Base-by-base conservation (phyloP, 2,113 vertebrate genomes). In the Chionis minor region DNA sequence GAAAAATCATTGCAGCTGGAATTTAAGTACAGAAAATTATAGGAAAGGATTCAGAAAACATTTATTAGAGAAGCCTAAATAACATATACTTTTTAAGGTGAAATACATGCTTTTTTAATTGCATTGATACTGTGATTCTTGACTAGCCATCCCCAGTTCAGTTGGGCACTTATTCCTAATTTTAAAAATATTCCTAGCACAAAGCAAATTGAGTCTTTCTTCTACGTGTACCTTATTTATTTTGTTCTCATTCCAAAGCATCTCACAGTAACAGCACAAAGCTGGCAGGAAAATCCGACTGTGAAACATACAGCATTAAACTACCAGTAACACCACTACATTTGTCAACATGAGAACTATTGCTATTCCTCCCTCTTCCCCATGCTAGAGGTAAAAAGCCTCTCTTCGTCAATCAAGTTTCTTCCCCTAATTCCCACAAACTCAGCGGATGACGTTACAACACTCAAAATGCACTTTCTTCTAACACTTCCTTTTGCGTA, bases 1-100 rank as follows among this genome's bases (percentile, higher is more conserved):
- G 88, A 96, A 97, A 96, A 96, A 96, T 91, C 18, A 95, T 49
- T 72, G 45, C 22, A 77, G 27, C 3, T 88, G 27, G 32, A 86
- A 85, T 72, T 93, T 27, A 67, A 75, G 52, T 16, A 81, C 18
- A 75, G 42, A 83, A 92, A 86, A 88, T 62, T 38, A 62, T 4
- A 83, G 20, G 49, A 80, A 75, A 45, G 9, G 26, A 71, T 66
- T 96, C 74, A 66, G 66, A 70, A 94, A 88, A 73, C 15, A 77
- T 61, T 59, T 81, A 63, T 42, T 72, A 61, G 8, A 90, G 45
- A 88, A 86, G 17, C 4, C 33, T 63, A 92, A 93, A 59, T 14
- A 86, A 65, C 8, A 42, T 7, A 45, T 0, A 28, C 0, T 22
- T 71, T 93, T 77, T 30, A 73, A 84, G 52, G 40, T 67, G 82